These are phyloP conservation scores for Drosophila malerkotliana DNA, from an alignment of 1,140 invertebrate species.

Conservation along the genomic window DNA sequence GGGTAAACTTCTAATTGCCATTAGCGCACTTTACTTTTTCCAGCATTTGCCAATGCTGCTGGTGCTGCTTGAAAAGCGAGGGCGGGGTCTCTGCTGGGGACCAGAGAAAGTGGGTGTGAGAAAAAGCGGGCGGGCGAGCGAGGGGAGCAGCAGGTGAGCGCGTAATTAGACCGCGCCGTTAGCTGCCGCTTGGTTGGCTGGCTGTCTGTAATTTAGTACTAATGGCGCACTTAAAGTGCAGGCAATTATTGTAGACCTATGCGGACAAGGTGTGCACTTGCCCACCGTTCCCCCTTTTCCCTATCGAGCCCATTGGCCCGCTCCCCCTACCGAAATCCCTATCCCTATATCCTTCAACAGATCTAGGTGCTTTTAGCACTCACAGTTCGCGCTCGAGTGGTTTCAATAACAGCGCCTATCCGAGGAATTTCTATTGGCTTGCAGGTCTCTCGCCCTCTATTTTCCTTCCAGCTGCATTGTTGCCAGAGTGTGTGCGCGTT, in stretches of 20 bases:
- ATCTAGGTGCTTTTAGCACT: slow-evolving; percentile 32
- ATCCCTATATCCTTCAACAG: slow-evolving; percentile 27
- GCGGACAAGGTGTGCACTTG: slow-evolving; percentile 38
- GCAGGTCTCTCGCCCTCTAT: slow-evolving; percentile 1
- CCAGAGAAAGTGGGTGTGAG: slow-evolving; percentile 4
- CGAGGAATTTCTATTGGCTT: slow-evolving; percentile 37
- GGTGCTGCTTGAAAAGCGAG: slow-evolving; percentile 17
- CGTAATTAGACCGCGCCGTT: slow-evolving; percentile 77
- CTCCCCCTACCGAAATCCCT: background rate
- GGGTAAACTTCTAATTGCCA: slow-evolving; percentile 80
- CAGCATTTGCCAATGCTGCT: slow-evolving; percentile 52
- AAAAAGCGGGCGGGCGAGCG: background rate
- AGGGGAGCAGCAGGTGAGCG: slow-evolving; percentile 61
- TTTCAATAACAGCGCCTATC: slow-evolving; percentile 48
- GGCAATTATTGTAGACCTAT: slow-evolving; percentile 79
- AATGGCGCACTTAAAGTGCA: slow-evolving; percentile 78
- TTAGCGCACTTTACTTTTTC: slow-evolving; percentile 79
- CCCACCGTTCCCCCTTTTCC: slow-evolving; percentile 1
- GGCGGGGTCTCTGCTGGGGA: background rate
- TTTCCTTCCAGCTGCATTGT: slow-evolving; percentile 9
- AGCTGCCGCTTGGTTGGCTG: slow-evolving; percentile 56
- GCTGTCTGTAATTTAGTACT: slow-evolving; percentile 80
- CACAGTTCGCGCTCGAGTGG: slow-evolving; percentile 58
- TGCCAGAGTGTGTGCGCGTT: slow-evolving; percentile 1
- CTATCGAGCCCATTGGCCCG: background rate